These are phyloP conservation scores for Trachelus troglodyta DNA, from an alignment of 2,888 invertebrate genomes.

Conservation along the genomic window DNA sequence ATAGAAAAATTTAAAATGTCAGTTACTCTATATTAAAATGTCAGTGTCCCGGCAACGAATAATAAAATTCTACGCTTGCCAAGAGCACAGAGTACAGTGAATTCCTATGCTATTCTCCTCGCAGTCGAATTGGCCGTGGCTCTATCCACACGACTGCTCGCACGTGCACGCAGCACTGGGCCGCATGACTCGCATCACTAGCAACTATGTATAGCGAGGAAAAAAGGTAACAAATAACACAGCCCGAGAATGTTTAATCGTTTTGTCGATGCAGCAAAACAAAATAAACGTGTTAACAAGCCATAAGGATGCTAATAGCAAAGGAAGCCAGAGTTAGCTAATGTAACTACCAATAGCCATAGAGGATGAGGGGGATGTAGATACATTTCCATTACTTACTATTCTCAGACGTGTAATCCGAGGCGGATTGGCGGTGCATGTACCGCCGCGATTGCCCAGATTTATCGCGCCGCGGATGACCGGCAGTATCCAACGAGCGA, in stretches of 20 bases:
- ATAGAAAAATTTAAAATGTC: too few species aligned
- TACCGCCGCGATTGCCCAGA: slow-evolving; percentile 5
- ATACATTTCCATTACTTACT: slow-evolving; percentile 42
- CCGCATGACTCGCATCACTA: neutral
- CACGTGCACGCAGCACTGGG: neutral
- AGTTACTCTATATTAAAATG: too few species aligned
- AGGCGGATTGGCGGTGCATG: slow-evolving; percentile 34
- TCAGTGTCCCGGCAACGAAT: too few species aligned
- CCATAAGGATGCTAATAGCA: neutral
- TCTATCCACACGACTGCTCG: neutral
- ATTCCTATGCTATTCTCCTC: neutral
- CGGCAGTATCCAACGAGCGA: slow-evolving; percentile 1
- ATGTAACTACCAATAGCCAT: neutral
- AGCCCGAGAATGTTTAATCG: neutral
- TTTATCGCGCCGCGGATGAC: neutral
- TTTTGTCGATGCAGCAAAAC: neutral
- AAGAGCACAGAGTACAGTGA: too few species aligned
- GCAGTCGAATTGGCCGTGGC: neutral
- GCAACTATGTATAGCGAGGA: neutral
- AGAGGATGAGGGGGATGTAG: neutral
- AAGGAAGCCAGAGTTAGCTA: neutral
- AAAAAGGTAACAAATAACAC: neutral
- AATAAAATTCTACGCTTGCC: too few species aligned
- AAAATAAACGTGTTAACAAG: neutral
- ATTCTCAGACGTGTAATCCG: slow-evolving; percentile 49